Evolutionary conservation across 1,140 invertebrate genomes (phyloP).

Genomic region (Maconellicoccus hirsutus): DNA sequence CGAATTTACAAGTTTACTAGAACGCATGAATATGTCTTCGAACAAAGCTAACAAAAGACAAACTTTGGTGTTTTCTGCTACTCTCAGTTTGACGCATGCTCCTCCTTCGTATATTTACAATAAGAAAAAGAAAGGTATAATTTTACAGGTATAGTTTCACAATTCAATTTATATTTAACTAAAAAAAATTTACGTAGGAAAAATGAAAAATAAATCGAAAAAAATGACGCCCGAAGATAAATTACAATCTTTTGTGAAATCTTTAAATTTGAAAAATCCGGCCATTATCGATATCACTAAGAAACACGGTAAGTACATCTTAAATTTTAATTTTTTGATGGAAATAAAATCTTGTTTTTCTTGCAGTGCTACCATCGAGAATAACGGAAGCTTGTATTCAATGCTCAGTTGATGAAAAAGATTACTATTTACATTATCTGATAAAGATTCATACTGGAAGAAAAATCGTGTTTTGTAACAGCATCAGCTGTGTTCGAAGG

Average conservation of each 20-base stretch:
- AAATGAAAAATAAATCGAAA: constrained; percentile 15
- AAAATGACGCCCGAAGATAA: constrained; percentile 23
- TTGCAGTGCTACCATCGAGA: neutral
- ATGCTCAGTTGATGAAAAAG: constrained; percentile 66
- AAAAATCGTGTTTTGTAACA: constrained; percentile 95
- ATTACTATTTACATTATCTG: constrained; percentile 90
- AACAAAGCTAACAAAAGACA: constrained; percentile 49
- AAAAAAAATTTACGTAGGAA: neutral
- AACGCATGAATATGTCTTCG: constrained; percentile 57
- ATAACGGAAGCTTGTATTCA: constrained; percentile 47
- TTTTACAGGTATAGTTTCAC: neutral
- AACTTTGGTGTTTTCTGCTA: constrained; percentile 96
- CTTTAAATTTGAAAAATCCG: constrained; percentile 68
- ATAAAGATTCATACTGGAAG: constrained; percentile 69
- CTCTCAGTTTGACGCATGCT: constrained; percentile 79
- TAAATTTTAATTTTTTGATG: no score
- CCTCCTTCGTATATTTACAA: constrained; percentile 54
- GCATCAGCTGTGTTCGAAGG: constrained; percentile 80
- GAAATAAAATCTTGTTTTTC: neutral
- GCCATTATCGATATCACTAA: constrained; percentile 89
- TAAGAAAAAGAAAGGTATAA: constrained; percentile 41
- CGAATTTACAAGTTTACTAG: constrained; percentile 73
- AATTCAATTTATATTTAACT: neutral
- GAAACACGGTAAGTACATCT: constrained; percentile 54
- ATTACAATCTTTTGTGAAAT: constrained; percentile 50